Percentiles rank a stretch among this genome's conserved stretches.
These are phyloP conservation scores for Heliornis fulica DNA, from an alignment of 2,113 vertebrate species.

Conservation along the genomic window DNA sequence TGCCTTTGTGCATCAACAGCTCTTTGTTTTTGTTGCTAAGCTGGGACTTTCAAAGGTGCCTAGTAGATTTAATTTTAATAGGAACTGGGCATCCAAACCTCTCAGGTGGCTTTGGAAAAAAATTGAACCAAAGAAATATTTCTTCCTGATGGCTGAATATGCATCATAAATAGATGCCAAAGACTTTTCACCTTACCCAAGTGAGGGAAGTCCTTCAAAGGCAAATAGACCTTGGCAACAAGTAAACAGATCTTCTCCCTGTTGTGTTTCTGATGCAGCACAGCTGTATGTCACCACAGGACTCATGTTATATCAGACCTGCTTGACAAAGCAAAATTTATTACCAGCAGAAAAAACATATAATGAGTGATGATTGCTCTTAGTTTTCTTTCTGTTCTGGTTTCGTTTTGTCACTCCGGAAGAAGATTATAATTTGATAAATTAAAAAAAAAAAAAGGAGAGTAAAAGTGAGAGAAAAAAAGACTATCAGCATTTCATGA, in stretches of 20 bases:
- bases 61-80: constrained; percentile 12
- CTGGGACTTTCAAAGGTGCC: neutral
- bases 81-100: neutral
- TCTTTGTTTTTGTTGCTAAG: neutral
- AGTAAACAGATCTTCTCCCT: neutral
- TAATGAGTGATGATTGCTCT: neutral
- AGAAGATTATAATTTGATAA: neutral
- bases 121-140: neutral
- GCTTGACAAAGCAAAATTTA: neutral
- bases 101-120: neutral
- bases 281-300: neutral
- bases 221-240: neutral
- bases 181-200: neutral
- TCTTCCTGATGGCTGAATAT: neutral
- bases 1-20: neutral
- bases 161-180: neutral
- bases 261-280: neutral
- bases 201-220: neutral
- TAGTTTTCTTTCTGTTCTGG: neutral
- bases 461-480: neutral
- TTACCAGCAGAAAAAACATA: neutral
- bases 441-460: neutral
- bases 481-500: neutral
- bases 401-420: neutral
- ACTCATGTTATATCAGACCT: neutral